Evolutionary conservation across 2,888 invertebrate species (phyloP), one percentile per base, ranked within the genome.

Genomic region (Leucoptera coffeella): DNA sequence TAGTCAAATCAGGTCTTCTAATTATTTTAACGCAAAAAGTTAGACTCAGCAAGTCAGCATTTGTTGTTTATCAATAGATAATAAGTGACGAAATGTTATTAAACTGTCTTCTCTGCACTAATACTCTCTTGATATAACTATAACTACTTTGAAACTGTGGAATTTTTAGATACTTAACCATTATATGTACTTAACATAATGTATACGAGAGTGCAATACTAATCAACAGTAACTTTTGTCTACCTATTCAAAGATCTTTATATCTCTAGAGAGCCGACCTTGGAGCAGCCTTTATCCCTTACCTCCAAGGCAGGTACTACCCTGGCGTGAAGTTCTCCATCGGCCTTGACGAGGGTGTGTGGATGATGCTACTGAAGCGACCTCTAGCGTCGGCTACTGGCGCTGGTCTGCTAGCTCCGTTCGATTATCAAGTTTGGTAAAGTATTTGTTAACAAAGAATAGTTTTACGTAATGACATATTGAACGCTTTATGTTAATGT

Each of bases 341-440:
- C 4, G 67, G 75, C 17, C 50, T 90, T 33, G 86, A 87, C 35
- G 83, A 84, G 37, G 83, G 82, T 1, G 75, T 81, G 38, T 83
- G 88, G 79, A 79, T 82, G 27, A 85, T 88, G 53, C 72, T 91
- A 48, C 77, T 90, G 77, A 81, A 76, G 46, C 72, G 91, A 28
- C 90, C 90, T 0, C 73, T 74, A 17, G 87, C 84, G 45, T 89
- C 90, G 0, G 88, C 89, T 0, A 80, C 81, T 2, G 89, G 89
- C 0, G 84, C 88, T 1, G 90, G 90, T 2, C 60, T 91, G 4
- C 52, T 88, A 29, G 89, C 90, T 1, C 90, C 90, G 0, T 91
- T 90, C 39, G 80, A 84, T 32, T 65, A 55, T 10, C 65, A 74
- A 35, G 81, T 80, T 2, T 87, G 87, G 87, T 67, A 34, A 43